Conservation (phyloP, 1,140 invertebrate genomes). For the Xylocopa sonorina region DNA sequence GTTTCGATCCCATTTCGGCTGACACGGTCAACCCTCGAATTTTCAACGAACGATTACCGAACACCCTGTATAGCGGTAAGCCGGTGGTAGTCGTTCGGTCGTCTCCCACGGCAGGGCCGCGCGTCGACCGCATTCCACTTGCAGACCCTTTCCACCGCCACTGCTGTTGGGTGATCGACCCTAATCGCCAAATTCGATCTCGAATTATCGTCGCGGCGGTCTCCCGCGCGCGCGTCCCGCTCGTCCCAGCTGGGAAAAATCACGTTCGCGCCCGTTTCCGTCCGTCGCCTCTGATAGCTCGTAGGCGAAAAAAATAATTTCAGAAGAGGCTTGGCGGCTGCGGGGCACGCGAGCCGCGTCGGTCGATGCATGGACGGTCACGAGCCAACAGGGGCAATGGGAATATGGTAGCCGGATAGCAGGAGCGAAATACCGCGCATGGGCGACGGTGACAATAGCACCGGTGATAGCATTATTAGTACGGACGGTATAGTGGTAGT, state of each 20-base stretch:
- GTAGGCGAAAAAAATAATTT: too few species aligned
- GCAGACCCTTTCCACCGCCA: slow-evolving; percentile 61
- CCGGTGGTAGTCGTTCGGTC: slow-evolving; percentile 54
- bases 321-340: too few species aligned
- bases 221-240: slow-evolving; percentile 8
- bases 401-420: too few species aligned
- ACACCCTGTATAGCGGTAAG: slow-evolving; percentile 45
- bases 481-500: slow-evolving; percentile 20
- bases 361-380: background rate
- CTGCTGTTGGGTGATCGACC: slow-evolving; percentile 50
- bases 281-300: too few species aligned
- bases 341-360: too few species aligned
- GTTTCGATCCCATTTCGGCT: too few species aligned
- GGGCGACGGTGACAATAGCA: background rate
- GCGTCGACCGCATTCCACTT: slow-evolving; percentile 72
- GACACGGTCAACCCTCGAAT: too few species aligned
- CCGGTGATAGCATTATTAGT: slow-evolving; percentile 10
- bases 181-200: slow-evolving; percentile 56
- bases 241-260: background rate
- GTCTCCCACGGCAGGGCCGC: slow-evolving; percentile 72
- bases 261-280: background rate
- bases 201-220: slow-evolving; percentile 15
- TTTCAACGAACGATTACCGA: too few species aligned
- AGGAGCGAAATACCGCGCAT: background rate
- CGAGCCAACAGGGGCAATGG: too few species aligned